Percentiles rank a stretch among this genome's conserved stretches.
Evolutionary conservation across 2,113 vertebrate species (phyloP).

Genomic region (Phycodurus eques): DNA sequence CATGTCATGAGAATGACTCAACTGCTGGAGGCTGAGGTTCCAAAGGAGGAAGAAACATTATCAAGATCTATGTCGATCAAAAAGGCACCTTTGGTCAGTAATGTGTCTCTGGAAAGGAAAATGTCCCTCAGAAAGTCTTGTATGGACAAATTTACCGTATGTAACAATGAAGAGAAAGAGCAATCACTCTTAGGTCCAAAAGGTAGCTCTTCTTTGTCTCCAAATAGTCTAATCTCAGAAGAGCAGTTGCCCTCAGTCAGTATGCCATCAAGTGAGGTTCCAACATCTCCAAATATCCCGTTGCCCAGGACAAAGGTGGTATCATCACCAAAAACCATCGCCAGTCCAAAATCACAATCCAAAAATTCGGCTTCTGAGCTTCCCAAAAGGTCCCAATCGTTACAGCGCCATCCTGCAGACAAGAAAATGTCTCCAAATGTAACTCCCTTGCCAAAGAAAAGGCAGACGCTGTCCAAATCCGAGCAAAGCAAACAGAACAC

Average conservation of each 20-base stretch:
- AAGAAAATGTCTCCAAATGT: slow-evolving; percentile 28
- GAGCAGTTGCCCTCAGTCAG: slow-evolving; percentile 34
- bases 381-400: slow-evolving; percentile 15
- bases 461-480: slow-evolving; percentile 18
- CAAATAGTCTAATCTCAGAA: slow-evolving; percentile 45
- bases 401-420: neutral
- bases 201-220: slow-evolving; percentile 35
- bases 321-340: slow-evolving; percentile 33
- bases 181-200: slow-evolving; percentile 15
- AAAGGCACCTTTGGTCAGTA: slow-evolving; percentile 57
- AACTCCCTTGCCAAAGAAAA: slow-evolving; percentile 31
- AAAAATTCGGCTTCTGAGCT: slow-evolving; percentile 17
- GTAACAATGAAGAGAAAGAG: slow-evolving; percentile 13
- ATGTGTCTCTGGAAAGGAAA: slow-evolving; percentile 61
- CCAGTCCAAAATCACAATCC: slow-evolving; percentile 32
- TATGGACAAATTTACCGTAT: slow-evolving; percentile 49
- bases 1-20: slow-evolving; percentile 23
- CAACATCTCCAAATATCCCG: neutral
- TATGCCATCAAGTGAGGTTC: slow-evolving; percentile 40
- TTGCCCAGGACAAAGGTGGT: slow-evolving; percentile 6
- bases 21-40: slow-evolving; percentile 21
- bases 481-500: slow-evolving; percentile 39
- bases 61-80: slow-evolving; percentile 46
- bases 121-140: slow-evolving; percentile 58
- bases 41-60: slow-evolving; percentile 17